A percentile compares a stretch with the other conserved stretches of the same genome.
Evolutionary conservation across 1,140 invertebrate species (phyloP).

Genomic region (Periplaneta americana): DNA sequence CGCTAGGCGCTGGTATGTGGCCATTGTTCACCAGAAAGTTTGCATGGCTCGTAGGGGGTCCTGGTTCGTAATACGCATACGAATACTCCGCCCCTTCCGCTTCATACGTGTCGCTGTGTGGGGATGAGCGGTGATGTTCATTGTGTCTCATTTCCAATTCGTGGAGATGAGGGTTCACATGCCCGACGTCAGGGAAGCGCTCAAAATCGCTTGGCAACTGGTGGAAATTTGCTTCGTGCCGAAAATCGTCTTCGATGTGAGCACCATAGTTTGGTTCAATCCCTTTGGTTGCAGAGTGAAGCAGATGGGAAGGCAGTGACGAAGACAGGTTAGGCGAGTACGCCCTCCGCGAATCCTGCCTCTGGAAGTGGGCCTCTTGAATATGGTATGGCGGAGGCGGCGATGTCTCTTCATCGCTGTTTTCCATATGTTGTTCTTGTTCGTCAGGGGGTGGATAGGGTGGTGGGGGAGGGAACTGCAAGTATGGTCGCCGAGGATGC

Average conservation of each 20-base stretch:
- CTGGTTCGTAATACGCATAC: constrained; percentile 71
- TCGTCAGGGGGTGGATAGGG: constrained; percentile 42
- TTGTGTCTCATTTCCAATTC: constrained; percentile 32
- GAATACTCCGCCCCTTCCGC: constrained; percentile 44
- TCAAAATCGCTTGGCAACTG: not conserved
- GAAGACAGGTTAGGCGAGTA: not conserved
- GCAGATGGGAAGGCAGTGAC: not conserved
- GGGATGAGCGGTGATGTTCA: not conserved
- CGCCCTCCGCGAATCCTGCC: not conserved
- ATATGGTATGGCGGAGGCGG: constrained; percentile 25
- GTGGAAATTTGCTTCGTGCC: not conserved
- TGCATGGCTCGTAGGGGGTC: constrained; percentile 45
- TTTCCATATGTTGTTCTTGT: not conserved
- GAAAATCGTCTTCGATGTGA: not conserved
- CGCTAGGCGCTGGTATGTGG: not conserved
- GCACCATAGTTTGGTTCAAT: not conserved
- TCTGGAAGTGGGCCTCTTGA: not conserved
- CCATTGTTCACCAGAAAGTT: not conserved
- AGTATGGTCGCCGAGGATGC: constrained; percentile 33
- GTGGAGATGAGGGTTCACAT: constrained; percentile 19
- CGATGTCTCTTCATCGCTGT: not conserved
- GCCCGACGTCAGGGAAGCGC: not conserved
- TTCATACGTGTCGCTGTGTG: not conserved
- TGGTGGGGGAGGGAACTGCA: constrained; percentile 48
- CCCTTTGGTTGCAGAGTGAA: not conserved